Conservation (phyloP, 2,888 invertebrate species). For the Leptopilina syphax region DNA sequence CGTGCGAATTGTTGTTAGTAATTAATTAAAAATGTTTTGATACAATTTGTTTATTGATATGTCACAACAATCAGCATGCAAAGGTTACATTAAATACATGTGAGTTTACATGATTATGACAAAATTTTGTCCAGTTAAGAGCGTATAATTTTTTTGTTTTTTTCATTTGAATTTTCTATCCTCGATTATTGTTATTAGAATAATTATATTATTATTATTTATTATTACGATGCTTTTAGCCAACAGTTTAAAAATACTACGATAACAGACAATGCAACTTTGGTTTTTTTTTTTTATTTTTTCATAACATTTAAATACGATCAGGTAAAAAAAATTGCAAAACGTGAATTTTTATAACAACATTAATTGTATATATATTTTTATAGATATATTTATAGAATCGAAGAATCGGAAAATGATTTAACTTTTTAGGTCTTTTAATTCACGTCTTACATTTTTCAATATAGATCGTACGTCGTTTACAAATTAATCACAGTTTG, state of each 20-base stretch:
- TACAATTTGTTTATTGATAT: slow-evolving; percentile 64
- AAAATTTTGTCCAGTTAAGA: neutral
- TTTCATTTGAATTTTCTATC: slow-evolving; percentile 3
- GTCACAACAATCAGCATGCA: slow-evolving; percentile 73
- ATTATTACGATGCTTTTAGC: slow-evolving; percentile 11
- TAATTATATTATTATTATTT: neutral
- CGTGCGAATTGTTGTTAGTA: no score
- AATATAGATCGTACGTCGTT: slow-evolving; percentile 36
- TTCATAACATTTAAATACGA: slow-evolving; percentile 2
- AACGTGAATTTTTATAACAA: neutral
- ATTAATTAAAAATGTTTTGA: neutral
- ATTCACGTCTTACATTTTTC: slow-evolving; percentile 13
- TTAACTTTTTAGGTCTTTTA: neutral
- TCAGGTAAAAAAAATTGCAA: neutral
- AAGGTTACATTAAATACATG: slow-evolving; percentile 65
- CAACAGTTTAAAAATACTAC: slow-evolving; percentile 14
- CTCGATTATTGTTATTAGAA: slow-evolving; percentile 1
- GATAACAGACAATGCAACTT: slow-evolving; percentile 7
- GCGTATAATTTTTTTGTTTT: slow-evolving; percentile 2
- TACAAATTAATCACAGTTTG: slow-evolving; percentile 71
- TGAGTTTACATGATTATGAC: slow-evolving; percentile 46
- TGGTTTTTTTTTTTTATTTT: neutral
- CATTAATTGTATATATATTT: neutral
- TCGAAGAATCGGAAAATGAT: slow-evolving; percentile 1
- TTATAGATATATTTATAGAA: neutral